Evolutionary conservation across 23 tunicate species (phyloP).

Genomic region (Pegea sp.): DNA sequence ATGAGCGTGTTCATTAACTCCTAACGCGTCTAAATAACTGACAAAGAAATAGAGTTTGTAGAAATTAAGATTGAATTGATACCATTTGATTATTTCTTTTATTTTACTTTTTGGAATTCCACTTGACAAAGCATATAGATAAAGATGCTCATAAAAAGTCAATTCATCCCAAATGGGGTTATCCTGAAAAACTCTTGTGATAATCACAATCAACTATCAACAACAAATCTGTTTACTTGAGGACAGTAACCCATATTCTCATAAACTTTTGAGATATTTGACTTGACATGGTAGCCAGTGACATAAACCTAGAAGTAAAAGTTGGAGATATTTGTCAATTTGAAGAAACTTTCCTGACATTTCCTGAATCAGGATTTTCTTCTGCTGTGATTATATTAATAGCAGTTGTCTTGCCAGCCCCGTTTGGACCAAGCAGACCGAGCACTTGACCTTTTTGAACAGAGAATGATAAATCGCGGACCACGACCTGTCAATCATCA

Average conservation of each 20-base stretch:
- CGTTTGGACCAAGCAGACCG: slow-evolving; percentile 83
- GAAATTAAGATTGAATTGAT: too few relatives aligned
- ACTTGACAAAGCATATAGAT: slow-evolving; percentile 39
- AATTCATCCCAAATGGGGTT: slow-evolving; percentile 73
- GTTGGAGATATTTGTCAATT: background rate
- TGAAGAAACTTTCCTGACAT: slow-evolving; percentile 8
- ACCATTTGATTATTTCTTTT: slow-evolving; percentile 21
- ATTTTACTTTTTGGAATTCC: slow-evolving; percentile 19
- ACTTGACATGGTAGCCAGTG: slow-evolving; percentile 32
- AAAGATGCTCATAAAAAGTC: slow-evolving; percentile 52
- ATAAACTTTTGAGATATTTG: slow-evolving; percentile 42
- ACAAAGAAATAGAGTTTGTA: too few relatives aligned
- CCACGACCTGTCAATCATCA: slow-evolving; percentile 36
- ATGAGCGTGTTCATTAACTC: slow-evolving; percentile 40
- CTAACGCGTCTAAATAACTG: slow-evolving; percentile 74
- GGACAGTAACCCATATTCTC: slow-evolving; percentile 71
- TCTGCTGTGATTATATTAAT: slow-evolving; percentile 57
- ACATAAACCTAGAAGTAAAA: slow-evolving; percentile 24
- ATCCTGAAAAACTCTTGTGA: slow-evolving; percentile 11
- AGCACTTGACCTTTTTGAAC: slow-evolving; percentile 77
- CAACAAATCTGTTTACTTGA: slow-evolving; percentile 16
- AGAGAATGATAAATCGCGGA: slow-evolving; percentile 35
- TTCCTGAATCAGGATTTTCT: slow-evolving; percentile 34
- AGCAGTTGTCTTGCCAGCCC: slow-evolving; percentile 90
- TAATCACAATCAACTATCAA: background rate